These are phyloP conservation scores for Drosophila borborema DNA, from an alignment of 2,888 invertebrate species.

Conservation along the genomic window DNA sequence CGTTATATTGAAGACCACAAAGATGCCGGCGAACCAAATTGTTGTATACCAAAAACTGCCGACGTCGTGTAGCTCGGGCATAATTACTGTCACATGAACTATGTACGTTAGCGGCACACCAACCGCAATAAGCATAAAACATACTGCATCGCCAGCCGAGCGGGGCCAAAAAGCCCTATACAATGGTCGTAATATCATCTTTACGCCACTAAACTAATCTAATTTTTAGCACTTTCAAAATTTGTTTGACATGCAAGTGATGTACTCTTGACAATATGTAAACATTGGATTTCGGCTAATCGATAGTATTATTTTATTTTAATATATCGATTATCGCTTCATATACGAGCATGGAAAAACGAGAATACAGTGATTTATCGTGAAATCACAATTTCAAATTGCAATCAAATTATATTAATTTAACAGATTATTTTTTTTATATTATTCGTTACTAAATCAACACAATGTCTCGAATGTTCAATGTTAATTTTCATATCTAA, in stretches of 20 bases:
- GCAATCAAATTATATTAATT: background rate
- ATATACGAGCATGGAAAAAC: background rate
- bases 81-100: slow-evolving; percentile 88
- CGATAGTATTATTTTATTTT: slow-evolving; percentile 19
- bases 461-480: background rate
- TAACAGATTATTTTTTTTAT: background rate
- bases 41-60: slow-evolving; percentile 86
- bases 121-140: slow-evolving; percentile 73
- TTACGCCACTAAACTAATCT: background rate
- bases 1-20: slow-evolving; percentile 91
- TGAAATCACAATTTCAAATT: background rate
- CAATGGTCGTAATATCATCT: slow-evolving; percentile 69
- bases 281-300: slow-evolving; percentile 13
- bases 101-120: slow-evolving; percentile 83
- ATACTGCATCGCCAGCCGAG: slow-evolving; percentile 74
- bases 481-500: too few species aligned
- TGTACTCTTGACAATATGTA: slow-evolving; percentile 6
- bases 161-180: slow-evolving; percentile 62
- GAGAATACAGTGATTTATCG: background rate
- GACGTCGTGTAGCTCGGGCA: slow-evolving; percentile 88
- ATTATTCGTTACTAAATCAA: background rate
- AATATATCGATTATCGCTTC: slow-evolving; percentile 1
- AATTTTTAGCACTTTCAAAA: slow-evolving; percentile 23
- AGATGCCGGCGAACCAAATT: slow-evolving; percentile 88
- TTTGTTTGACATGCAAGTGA: slow-evolving; percentile 12